These are phyloP conservation scores for Toxotes chatareus DNA, from an alignment of 2,113 vertebrate species.

Conservation along the genomic window DNA sequence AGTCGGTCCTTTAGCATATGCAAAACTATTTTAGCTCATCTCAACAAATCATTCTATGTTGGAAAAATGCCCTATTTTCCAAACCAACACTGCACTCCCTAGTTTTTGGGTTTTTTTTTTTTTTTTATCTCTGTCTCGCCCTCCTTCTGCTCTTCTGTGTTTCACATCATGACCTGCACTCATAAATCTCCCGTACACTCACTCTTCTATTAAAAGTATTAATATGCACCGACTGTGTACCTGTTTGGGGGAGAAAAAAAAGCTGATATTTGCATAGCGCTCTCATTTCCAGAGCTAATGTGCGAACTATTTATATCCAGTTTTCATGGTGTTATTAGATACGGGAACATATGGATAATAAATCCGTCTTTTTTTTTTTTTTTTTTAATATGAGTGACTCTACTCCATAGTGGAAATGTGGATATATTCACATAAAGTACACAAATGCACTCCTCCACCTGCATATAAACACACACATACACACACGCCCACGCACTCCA, in stretches of 20 bases:
- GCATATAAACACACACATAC: constrained; percentile 49
- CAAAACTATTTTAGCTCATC: constrained; percentile 71
- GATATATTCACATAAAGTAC: constrained; percentile 16
- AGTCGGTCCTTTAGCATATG: constrained; percentile 47
- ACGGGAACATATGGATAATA: background rate
- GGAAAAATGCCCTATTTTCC: constrained; percentile 53
- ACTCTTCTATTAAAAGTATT: background rate
- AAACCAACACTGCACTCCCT: constrained; percentile 13
- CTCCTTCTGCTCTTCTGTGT: constrained; percentile 15
- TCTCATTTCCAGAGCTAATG: background rate
- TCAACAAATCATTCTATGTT: constrained; percentile 73
- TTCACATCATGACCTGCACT: constrained; percentile 29
- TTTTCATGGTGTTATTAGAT: constrained; percentile 16
- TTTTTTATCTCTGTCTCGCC: background rate
- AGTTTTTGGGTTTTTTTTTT: background rate
- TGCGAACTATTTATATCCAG: background rate
- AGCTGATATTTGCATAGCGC: background rate
- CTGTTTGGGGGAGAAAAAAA: background rate
- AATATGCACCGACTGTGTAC: background rate
- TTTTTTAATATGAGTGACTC: background rate
- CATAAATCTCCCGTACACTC: constrained; percentile 15
- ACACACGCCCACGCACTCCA: constrained; percentile 59
- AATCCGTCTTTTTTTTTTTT: background rate
- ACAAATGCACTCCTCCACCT: constrained; percentile 32
- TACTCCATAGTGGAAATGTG: constrained; percentile 5